These are phyloP conservation scores for Lateolabrax maculatus DNA, from an alignment of 2,797 vertebrate genomes.

Conservation along the genomic window DNA sequence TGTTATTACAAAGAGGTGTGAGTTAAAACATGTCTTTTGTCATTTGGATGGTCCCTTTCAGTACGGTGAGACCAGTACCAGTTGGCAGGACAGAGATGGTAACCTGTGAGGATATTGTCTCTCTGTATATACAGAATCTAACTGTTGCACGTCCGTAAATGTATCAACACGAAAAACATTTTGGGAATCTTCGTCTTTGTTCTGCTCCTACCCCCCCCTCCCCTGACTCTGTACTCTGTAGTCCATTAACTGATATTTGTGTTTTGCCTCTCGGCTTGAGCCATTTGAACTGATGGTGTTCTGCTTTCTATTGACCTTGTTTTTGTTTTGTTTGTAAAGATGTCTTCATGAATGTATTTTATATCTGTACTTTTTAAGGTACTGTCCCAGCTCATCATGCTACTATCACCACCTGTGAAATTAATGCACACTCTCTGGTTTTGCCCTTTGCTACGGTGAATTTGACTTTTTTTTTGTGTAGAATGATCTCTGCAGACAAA, in stretches of 20 bases:
- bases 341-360: conserved; percentile 87
- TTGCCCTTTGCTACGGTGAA: conserved; percentile 3
- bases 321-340: conserved; percentile 62
- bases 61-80: background rate
- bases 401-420: conserved; percentile 56
- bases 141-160: conserved; percentile 32
- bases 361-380: conserved; percentile 61
- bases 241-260: conserved; percentile 50
- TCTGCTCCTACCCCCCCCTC: background rate
- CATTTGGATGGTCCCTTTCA: background rate
- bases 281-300: conserved; percentile 59
- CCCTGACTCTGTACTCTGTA: conserved; percentile 39
- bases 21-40: background rate
- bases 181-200: conserved; percentile 29
- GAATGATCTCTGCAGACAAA: conserved; percentile 26
- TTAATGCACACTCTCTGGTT: conserved; percentile 39
- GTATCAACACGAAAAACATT: conserved; percentile 6
- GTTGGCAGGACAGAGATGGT: background rate
- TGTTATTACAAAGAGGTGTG: too few species aligned
- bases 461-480: conserved; percentile 22
- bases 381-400: conserved; percentile 56
- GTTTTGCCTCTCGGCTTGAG: conserved; percentile 53
- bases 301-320: conserved; percentile 55
- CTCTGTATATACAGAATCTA: conserved; percentile 20
- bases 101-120: background rate